These are phyloP conservation scores for Drosophila hamatofila DNA, from an alignment of 2,888 invertebrate species.

Conservation along the genomic window DNA sequence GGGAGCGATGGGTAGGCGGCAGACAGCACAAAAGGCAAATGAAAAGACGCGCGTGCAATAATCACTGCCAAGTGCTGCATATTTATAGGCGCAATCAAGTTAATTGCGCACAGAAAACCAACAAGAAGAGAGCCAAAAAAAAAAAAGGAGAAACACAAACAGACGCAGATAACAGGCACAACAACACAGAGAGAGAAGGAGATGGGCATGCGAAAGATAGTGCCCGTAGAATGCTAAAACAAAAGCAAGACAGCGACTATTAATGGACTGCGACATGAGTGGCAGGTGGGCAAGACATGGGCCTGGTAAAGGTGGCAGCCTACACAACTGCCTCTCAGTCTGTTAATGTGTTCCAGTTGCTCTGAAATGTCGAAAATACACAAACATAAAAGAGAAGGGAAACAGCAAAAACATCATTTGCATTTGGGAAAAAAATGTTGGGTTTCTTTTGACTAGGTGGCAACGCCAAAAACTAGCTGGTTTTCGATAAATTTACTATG, in stretches of 20 bases:
- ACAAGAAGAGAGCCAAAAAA: slow-evolving; percentile 24
- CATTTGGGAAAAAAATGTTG: not conserved
- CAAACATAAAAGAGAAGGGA: not conserved
- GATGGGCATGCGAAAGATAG: slow-evolving; percentile 1
- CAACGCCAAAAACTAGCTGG: not conserved
- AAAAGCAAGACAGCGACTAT: slow-evolving; percentile 44
- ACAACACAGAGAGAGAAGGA: slow-evolving; percentile 1
- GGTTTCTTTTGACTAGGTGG: not conserved
- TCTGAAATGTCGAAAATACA: not conserved
- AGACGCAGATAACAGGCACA: slow-evolving; percentile 37
- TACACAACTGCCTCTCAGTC: slow-evolving; percentile 10
- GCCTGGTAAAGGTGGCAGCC: not conserved
- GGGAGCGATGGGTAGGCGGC: not conserved
- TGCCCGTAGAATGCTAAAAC: slow-evolving; percentile 8
- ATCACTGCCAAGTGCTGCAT: slow-evolving; percentile 79
- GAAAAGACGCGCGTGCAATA: slow-evolving; percentile 65
- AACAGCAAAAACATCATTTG: not conserved
- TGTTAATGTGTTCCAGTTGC: slow-evolving; percentile 10
- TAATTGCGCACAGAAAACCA: slow-evolving; percentile 68
- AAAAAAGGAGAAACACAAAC: slow-evolving; percentile 26
- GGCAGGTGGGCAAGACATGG: not conserved
- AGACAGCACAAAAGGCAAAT: slow-evolving; percentile 41
- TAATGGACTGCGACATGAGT: slow-evolving; percentile 52
- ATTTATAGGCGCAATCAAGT: slow-evolving; percentile 82
- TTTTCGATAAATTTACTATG: not conserved